Evolutionary conservation across 2,888 invertebrate species (phyloP).

Genomic region (Dicyrtoma fusca): DNA sequence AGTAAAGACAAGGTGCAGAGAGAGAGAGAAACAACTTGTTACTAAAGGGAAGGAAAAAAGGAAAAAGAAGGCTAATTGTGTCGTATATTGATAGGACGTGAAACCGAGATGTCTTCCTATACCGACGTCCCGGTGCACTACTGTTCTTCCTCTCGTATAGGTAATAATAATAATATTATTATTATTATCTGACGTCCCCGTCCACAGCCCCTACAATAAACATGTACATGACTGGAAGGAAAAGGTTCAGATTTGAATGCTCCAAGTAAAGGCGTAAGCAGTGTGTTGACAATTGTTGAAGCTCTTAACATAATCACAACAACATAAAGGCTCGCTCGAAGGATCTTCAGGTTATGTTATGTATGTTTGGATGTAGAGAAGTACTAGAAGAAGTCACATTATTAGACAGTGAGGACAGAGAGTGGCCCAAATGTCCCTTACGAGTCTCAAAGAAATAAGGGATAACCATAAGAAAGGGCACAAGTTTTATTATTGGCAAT

Average conservation of each 20-base stretch:
- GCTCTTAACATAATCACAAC: too few relatives aligned
- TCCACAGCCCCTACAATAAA: conserved; percentile 18
- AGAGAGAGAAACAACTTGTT: too few relatives aligned
- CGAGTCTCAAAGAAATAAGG: background rate
- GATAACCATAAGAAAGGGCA: conserved; percentile 3
- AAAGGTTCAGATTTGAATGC: too few relatives aligned
- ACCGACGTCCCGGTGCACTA: background rate
- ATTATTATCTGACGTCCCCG: conserved; percentile 19
- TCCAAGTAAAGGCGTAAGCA: too few relatives aligned
- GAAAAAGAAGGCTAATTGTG: conserved; percentile 9
- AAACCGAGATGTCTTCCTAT: background rate
- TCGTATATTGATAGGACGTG: background rate
- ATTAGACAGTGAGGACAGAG: background rate
- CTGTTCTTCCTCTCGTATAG: conserved; percentile 10
- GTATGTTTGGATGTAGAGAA: too few relatives aligned
- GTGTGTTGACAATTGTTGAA: too few relatives aligned
- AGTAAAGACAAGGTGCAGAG: background rate
- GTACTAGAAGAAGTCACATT: background rate
- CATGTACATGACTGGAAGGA: background rate
- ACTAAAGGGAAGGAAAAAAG: too few relatives aligned
- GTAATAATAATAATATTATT: conserved; percentile 22
- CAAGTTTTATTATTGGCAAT: conserved; percentile 45
- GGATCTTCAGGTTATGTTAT: too few relatives aligned
- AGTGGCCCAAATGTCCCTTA: too few relatives aligned
- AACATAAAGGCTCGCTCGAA: too few relatives aligned